These are phyloP conservation scores for Cricetomys ansorgei DNA, from an alignment of 2,113 vertebrate species.

Conservation along the genomic window DNA sequence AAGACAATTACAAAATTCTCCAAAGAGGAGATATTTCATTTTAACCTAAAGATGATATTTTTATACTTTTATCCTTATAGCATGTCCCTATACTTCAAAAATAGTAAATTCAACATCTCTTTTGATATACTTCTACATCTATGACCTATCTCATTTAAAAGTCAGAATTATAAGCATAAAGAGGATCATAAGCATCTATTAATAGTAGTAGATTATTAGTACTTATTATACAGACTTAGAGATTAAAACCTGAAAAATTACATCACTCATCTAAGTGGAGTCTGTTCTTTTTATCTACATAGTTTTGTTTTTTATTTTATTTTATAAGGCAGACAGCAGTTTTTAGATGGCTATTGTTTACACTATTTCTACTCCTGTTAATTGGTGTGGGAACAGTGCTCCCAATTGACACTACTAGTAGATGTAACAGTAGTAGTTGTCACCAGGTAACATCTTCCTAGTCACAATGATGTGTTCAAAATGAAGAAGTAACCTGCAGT, in stretches of 20 bases:
- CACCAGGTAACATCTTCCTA: background rate
- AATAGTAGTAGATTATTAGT: too few species aligned
- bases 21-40: background rate
- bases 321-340: background rate
- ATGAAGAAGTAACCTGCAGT: background rate
- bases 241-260: conserved; percentile 10
- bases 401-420: background rate
- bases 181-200: background rate
- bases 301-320: background rate
- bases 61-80: background rate
- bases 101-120: background rate
- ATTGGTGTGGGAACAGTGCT: background rate
- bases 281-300: background rate
- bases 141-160: background rate
- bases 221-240: background rate
- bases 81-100: background rate
- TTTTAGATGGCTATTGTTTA: background rate
- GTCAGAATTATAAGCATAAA: background rate
- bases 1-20: background rate
- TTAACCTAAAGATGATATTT: background rate
- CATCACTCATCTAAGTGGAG: background rate
- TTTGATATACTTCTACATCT: background rate
- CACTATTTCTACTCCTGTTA: background rate
- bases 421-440: too few species aligned
- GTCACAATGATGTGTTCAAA: background rate